Evolutionary conservation across 2,888 invertebrate species (phyloP), one percentile per base, ranked within the genome.

Genomic region (Drosophila gaucha): DNA sequence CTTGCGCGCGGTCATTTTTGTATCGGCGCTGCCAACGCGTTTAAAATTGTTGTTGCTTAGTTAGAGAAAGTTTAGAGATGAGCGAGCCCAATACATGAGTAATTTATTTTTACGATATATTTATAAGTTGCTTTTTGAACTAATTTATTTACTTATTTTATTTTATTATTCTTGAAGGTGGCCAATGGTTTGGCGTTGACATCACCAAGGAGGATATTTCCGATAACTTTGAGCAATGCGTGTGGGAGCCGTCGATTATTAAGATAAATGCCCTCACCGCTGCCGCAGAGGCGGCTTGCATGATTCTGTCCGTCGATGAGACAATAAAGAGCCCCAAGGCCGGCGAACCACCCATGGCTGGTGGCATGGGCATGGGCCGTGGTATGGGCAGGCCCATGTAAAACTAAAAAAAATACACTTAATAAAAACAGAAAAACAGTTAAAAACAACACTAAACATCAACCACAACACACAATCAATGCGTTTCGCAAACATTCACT

Each of bases 241-340:
- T 99, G 56, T 99, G 99, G 99, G 99, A 99, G 92, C 99, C 99
- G 0, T 96, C 98, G 6, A 93, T 99, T 36, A 96, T 99, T 52
- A 99, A 99, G 93, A 95, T 96, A 73, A 99, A 99, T 92, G 99
- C 99, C 0, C 93, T 99, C 74, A 97, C 96, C 0, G 99, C 99
- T 12, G 99, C 99, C 0, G 95, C 96, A 66, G 99, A 97, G 92
- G 99, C 99, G 2, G 96, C 99, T 12, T 97, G 98, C 79, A 94
- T 99, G 90, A 94, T 99, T 83, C 93, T 99, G 6, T 98, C 98
- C 0, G 97, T 99, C 1, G 99, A 99, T 90, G 99, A 99, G 92
- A 99, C 99, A 1, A 98, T 99, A 82, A 98, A 98, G 93, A 98
- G 97, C 91, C 97, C 95, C 33, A 96, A 95, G 86, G 93, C 94